Base-by-base conservation (phyloP, 2,888 invertebrate genomes). In the Frankliniella fusca region DNA sequence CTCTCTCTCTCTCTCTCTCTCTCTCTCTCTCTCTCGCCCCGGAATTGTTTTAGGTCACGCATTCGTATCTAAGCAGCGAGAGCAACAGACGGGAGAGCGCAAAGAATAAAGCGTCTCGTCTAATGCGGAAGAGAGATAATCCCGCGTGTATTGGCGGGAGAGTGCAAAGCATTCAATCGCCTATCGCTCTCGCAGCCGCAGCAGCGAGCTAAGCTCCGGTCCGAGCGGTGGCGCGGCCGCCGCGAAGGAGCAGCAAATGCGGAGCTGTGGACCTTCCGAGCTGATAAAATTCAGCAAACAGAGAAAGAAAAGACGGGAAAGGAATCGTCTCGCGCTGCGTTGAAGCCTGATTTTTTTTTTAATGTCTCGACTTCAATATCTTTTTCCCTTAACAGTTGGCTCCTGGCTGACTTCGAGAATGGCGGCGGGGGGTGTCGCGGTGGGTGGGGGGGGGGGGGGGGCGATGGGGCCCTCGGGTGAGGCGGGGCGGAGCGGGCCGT, bases 361-460 rank as follows among this genome's bases (percentile, higher is more conserved):
- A 15, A 15, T 54, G 70, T 76, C 70, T n/a, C 70, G 70, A 76
- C 70, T 76, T 76, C 70, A 76, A 76, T 76, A 76, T 76, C 70
- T 76, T 27, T 76, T 27, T 12, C 27, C 70, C 8, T n/a, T 23
- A 3, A 5, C n/a, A 11, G 70, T 27, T 7, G 70, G 27, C 70
- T 76, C 12, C 70, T 76, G 70, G 70, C 70, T 27, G 70, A 76
- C 70, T 76, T 76, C 27, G 70, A 2, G 27, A 12, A 20, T 15
- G 18, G 54, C 15, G 12, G 54, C 54, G 54, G 15, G 54, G 54
- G 3, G 70, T n/a, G 65, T 11, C 65, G 65, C n/a, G 15, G 8
- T 3, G 65, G n/a, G 23, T 10, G 3, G 70, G n/a, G 20, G 9
- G 65, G 20, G 20, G 23, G 70, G 23, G 23, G 70, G 11, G 23